phyloP scores from a whole-genome alignment of 2,888 invertebrate genomes.

The Stenodera caucasica region DNA sequence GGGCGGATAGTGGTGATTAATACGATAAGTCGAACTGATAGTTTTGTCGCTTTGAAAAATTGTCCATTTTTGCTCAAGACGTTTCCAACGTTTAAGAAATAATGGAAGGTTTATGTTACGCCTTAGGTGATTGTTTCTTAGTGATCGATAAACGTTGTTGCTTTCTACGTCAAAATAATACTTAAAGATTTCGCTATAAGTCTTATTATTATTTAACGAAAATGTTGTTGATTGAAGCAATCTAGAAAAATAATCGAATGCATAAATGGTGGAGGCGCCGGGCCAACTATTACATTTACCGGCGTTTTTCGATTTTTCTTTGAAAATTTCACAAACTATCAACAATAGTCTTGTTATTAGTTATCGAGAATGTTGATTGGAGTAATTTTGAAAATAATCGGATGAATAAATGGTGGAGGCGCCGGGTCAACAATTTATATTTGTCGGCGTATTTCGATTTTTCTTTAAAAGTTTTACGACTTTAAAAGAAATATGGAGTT shows the following conservation, averaged over 20 bases:
- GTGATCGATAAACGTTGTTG: constrained; percentile 28
- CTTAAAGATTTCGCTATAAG: background rate
- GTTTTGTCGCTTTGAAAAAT: constrained; percentile 29
- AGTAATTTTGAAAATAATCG: too few species aligned
- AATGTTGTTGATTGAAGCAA: too few species aligned
- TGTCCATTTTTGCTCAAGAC: constrained; percentile 28
- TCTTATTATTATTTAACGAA: too few species aligned
- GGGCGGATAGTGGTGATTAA: constrained; percentile 25
- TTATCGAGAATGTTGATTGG: too few species aligned
- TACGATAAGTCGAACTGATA: constrained; percentile 30
- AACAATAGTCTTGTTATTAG: too few species aligned
- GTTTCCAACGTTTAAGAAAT: constrained; percentile 25
- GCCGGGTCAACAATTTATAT: constrained; percentile 13
- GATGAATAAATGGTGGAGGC: constrained; percentile 14
- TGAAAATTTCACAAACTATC: too few species aligned
- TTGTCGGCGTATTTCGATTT: background rate
- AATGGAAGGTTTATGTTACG: constrained; percentile 31
- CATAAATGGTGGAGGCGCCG: constrained; percentile 23
- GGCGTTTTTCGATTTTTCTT: too few species aligned
- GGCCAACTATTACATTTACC: too few species aligned
- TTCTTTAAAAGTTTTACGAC: background rate
- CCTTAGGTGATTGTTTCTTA: constrained; percentile 29
- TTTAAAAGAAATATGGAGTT: background rate
- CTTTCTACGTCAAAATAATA: constrained; percentile 9
- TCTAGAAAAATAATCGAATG: too few species aligned